A percentile compares a stretch with the other conserved stretches of the same genome.
Conservation (phyloP, 2,888 invertebrate genomes). For the Eupithecia inturbata region DNA sequence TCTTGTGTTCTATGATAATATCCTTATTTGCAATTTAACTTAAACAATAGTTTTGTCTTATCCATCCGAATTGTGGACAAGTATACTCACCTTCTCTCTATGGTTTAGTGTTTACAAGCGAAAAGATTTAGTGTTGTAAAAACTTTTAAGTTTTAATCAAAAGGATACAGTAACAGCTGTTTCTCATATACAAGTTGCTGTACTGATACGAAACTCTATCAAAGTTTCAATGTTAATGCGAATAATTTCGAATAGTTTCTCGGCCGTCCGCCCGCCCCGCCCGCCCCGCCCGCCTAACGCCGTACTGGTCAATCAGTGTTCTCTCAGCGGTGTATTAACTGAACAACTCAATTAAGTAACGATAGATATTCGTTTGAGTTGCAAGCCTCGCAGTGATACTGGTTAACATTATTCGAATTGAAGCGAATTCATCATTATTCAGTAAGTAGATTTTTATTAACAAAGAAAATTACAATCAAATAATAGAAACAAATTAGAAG, state of each 20-base stretch:
- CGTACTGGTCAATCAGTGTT: conserved; percentile 23
- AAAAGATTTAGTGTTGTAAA: background rate
- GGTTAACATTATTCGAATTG: conserved; percentile 22
- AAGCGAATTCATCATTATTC: background rate
- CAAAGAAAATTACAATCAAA: no score
- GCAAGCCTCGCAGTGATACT: conserved; percentile 14
- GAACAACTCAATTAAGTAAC: conserved; percentile 28
- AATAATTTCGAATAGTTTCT: conserved; percentile 22
- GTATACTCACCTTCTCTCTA: background rate
- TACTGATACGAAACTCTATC: conserved; percentile 7
- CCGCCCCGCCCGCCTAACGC: background rate
- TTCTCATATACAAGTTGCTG: background rate
- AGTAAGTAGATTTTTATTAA: no score
- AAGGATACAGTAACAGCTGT: background rate
- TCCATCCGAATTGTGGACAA: background rate
- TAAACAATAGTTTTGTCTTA: background rate
- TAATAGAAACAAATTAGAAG: no score
- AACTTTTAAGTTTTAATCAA: background rate
- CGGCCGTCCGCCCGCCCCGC: background rate
- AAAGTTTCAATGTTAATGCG: conserved; percentile 17
- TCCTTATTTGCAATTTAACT: background rate
- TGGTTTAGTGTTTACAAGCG: background rate
- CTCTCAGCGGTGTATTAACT: conserved; percentile 25
- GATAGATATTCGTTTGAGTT: conserved; percentile 20
- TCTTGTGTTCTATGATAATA: background rate